Evolutionary conservation across 1,140 invertebrate genomes (phyloP).

Genomic region (Neodiprion virginianus): DNA sequence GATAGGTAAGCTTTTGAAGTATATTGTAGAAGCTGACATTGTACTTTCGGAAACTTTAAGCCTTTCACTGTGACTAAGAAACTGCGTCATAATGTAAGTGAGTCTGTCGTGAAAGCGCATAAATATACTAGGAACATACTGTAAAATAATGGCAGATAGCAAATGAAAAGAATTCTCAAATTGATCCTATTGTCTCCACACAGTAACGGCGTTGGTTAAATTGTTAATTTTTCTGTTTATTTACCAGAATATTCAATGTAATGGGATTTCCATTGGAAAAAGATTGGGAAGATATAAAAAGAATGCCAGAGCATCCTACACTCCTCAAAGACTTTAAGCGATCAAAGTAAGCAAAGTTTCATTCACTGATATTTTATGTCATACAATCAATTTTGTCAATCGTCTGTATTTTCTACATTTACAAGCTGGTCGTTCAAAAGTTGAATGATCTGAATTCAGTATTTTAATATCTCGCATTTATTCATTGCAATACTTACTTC

Average conservation of each 20-base stretch:
- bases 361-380: not conserved
- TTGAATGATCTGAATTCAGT: not conserved
- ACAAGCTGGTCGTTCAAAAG: not conserved
- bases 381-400: slow-evolving; percentile 14
- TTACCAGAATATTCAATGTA: slow-evolving; percentile 93
- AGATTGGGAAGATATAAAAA: slow-evolving; percentile 99
- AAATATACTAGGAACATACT: too few species aligned
- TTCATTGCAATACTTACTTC: too few species aligned
- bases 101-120: too few species aligned
- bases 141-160: too few species aligned
- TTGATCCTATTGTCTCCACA: too few species aligned
- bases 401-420: not conserved
- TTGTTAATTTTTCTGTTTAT: not conserved
- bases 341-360: slow-evolving; percentile 75
- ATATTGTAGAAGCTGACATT: too few species aligned
- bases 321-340: slow-evolving; percentile 97
- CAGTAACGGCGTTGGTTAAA: too few species aligned
- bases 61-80: too few species aligned
- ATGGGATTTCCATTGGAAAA: slow-evolving; percentile 99
- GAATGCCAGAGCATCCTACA: slow-evolving; percentile 99
- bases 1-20: slow-evolving; percentile 68
- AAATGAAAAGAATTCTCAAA: too few species aligned
- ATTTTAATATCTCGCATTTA: not conserved
- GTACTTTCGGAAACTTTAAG: too few species aligned
- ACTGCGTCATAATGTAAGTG: too few species aligned